phyloP scores from a whole-genome alignment of 1,140 invertebrate species.

The Hypothenemus hampei region DNA sequence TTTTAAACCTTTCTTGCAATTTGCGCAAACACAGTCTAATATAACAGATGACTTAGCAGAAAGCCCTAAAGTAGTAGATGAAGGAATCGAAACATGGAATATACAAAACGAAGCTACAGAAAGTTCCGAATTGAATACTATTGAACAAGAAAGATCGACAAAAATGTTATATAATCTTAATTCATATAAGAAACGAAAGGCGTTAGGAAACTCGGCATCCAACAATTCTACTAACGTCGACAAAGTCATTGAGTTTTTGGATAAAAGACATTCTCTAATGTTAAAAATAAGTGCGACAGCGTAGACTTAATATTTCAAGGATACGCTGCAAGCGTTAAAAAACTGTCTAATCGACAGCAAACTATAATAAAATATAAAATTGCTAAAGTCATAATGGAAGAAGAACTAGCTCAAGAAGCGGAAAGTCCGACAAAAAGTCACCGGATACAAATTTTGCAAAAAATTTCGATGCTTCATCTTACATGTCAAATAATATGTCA shows the following conservation, averaged over 20 bases:
- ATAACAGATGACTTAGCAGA: neutral
- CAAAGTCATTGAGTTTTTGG: too few relatives aligned
- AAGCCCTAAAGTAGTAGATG: slow-evolving; percentile 6
- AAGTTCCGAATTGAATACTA: neutral
- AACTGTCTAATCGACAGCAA: too few relatives aligned
- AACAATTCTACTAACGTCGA: neutral
- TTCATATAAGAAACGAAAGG: slow-evolving; percentile 6
- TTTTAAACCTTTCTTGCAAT: slow-evolving; percentile 22
- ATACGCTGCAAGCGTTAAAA: too few relatives aligned
- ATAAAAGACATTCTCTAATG: too few relatives aligned
- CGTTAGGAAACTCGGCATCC: too few relatives aligned
- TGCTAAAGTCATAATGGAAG: too few relatives aligned
- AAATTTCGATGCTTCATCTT: neutral
- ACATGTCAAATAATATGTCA: neutral
- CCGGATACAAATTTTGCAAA: neutral
- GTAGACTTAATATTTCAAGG: too few relatives aligned
- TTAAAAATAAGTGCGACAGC: too few relatives aligned
- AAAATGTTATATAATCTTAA: slow-evolving; percentile 4
- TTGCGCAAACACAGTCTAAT: slow-evolving; percentile 20
- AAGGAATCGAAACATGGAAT: slow-evolving; percentile 2
- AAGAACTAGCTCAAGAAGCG: slow-evolving; percentile 6
- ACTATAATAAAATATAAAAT: too few relatives aligned
- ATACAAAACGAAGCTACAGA: too few relatives aligned
- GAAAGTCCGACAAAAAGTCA: slow-evolving; percentile 2
- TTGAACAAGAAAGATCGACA: neutral